phyloP scores from a whole-genome alignment of 2,888 invertebrate species.

The Amiota minor region DNA sequence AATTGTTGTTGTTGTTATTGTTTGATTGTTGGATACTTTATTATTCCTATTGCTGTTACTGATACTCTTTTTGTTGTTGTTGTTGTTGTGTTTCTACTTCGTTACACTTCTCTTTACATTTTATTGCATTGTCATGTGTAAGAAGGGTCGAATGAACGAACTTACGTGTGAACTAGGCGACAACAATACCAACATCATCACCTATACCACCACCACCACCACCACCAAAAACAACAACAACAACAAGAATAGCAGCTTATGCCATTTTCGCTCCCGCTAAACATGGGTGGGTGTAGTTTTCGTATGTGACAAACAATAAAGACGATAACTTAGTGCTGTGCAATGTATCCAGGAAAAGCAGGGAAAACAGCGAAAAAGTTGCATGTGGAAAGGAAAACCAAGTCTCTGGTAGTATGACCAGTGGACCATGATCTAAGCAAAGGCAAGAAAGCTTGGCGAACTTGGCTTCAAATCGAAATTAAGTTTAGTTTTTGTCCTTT shows the following conservation, averaged over 20 bases:
- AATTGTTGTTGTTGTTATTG: slow-evolving; percentile 20
- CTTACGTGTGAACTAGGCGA: slow-evolving; percentile 64
- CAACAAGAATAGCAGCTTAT: slow-evolving; percentile 46
- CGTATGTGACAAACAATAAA: slow-evolving; percentile 63
- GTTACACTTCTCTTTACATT: slow-evolving; percentile 22
- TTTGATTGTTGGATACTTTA: background rate
- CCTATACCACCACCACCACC: too few relatives aligned
- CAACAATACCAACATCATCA: slow-evolving; percentile 45
- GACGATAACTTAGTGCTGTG: slow-evolving; percentile 54
- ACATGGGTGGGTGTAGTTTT: slow-evolving; percentile 42
- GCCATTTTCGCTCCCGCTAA: slow-evolving; percentile 65
- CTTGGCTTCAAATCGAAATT: slow-evolving; percentile 43
- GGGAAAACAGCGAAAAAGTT: slow-evolving; percentile 36
- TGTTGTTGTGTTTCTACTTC: slow-evolving; percentile 28
- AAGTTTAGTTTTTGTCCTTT: slow-evolving; percentile 32
- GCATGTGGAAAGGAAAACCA: slow-evolving; percentile 28
- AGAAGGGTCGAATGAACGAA: slow-evolving; percentile 52
- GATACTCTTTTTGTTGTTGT: background rate
- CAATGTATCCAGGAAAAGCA: slow-evolving; percentile 11
- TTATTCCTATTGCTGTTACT: background rate
- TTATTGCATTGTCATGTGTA: slow-evolving; percentile 50
- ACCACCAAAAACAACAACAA: too few relatives aligned
- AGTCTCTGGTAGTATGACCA: slow-evolving; percentile 30
- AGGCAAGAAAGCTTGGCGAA: slow-evolving; percentile 36
- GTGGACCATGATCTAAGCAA: too few relatives aligned